phyloP scores from a whole-genome alignment of 1,140 invertebrate genomes.

The Andricus grossulariae region DNA sequence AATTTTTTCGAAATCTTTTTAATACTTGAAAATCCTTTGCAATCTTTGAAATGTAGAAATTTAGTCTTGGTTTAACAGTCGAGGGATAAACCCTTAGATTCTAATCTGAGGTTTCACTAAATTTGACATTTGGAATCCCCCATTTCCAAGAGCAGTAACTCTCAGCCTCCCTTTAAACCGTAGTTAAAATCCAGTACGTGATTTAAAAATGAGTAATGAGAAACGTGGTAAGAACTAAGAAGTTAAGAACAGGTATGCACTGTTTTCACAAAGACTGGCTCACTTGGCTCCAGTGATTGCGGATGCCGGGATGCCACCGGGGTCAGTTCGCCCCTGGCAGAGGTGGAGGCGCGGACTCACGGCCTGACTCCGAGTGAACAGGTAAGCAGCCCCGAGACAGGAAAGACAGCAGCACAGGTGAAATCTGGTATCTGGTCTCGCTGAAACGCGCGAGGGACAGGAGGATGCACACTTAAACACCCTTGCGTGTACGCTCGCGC shows the following conservation, averaged over 20 bases:
- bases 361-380: slow-evolving; percentile 52
- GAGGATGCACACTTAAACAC: slow-evolving; percentile 69
- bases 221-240: slow-evolving; percentile 5
- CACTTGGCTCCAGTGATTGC: neutral
- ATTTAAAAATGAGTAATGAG: slow-evolving; percentile 8
- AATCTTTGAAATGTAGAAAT: too few species aligned
- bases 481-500: slow-evolving; percentile 65
- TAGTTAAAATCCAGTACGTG: slow-evolving; percentile 10
- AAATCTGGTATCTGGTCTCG: slow-evolving; percentile 69
- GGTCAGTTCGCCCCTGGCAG: slow-evolving; percentile 7
- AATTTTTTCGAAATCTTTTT: too few species aligned
- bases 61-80: too few species aligned
- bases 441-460: slow-evolving; percentile 48
- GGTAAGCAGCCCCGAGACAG: slow-evolving; percentile 60
- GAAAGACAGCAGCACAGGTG: slow-evolving; percentile 67
- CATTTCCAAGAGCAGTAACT: neutral
- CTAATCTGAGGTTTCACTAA: too few species aligned
- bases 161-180: neutral
- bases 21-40: too few species aligned
- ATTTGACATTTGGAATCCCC: too few species aligned
- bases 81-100: too few species aligned
- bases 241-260: slow-evolving; percentile 5
- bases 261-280: slow-evolving; percentile 9
- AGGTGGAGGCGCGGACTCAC: slow-evolving; percentile 44
- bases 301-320: neutral